These are phyloP conservation scores for Chrysemys picta DNA, from an alignment of 2,113 vertebrate species.

Conservation along the genomic window DNA sequence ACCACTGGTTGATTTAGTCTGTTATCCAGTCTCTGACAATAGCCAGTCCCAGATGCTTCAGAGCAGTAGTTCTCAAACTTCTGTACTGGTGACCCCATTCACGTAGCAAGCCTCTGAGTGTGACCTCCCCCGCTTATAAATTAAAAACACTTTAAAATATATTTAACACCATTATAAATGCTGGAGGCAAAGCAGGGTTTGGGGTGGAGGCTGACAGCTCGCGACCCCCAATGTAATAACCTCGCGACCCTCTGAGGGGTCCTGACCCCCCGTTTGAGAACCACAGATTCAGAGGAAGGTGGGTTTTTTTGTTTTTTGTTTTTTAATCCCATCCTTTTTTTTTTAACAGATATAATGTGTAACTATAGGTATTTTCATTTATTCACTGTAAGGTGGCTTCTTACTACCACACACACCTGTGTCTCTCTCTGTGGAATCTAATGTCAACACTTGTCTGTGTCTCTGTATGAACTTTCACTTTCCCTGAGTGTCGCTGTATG, in stretches of 20 bases:
- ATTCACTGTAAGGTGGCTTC: background rate
- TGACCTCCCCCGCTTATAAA: too few relatives aligned
- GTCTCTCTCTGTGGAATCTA: background rate
- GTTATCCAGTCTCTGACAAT: background rate
- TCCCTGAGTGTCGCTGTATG: background rate
- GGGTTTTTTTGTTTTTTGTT: background rate
- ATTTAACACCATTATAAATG: too few relatives aligned
- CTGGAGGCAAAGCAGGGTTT: too few relatives aligned
- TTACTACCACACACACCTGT: background rate
- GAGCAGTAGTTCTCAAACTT: background rate
- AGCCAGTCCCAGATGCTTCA: background rate
- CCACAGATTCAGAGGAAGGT: background rate
- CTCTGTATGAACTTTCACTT: background rate
- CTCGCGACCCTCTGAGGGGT: too few relatives aligned
- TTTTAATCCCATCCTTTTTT: background rate
- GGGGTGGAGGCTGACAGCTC: too few relatives aligned
- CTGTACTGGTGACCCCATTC: too few relatives aligned
- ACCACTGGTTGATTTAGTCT: background rate
- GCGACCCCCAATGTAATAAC: too few relatives aligned
- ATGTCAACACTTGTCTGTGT: background rate
- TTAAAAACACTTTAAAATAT: too few relatives aligned
- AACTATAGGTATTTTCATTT: background rate
- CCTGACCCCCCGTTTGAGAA: too few relatives aligned
- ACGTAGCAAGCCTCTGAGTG: too few relatives aligned
- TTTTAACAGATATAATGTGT: background rate